Percentiles rank a stretch among this genome's conserved stretches.
phyloP scores from a whole-genome alignment of 2,113 vertebrate genomes.

The Merops nubicus region DNA sequence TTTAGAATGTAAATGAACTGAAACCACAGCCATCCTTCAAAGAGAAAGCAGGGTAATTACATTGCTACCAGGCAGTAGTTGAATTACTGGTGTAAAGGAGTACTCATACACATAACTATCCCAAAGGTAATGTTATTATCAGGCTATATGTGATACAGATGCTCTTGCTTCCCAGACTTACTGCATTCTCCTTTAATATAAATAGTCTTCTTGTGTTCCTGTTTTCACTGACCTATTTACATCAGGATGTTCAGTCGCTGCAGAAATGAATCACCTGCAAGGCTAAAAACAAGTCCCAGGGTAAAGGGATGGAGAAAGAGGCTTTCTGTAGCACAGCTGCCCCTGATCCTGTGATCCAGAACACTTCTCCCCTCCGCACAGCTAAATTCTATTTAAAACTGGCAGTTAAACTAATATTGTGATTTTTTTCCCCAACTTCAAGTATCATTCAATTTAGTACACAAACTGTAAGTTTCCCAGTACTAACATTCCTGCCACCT shows the following conservation, averaged over 20 bases:
- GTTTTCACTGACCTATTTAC: neutral
- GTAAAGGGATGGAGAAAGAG: neutral
- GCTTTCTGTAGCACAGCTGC: neutral
- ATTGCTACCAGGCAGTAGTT: constrained; percentile 33
- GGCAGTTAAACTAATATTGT: neutral
- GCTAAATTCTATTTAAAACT: neutral
- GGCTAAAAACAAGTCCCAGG: neutral
- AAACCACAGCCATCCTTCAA: constrained; percentile 40
- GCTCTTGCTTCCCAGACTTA: neutral
- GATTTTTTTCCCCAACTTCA: neutral
- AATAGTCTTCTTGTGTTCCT: neutral
- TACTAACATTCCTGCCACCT: neutral
- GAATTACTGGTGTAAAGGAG: constrained; percentile 45
- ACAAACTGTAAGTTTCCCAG: neutral
- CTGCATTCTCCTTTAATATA: neutral
- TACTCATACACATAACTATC: neutral
- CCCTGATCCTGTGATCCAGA: neutral
- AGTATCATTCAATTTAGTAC: neutral
- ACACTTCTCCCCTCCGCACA: neutral
- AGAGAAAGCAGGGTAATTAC: constrained; percentile 46
- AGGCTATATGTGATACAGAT: neutral
- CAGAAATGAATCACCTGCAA: neutral
- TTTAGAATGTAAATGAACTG: constrained; percentile 57
- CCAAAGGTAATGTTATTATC: constrained; percentile 16
- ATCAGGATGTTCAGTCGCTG: neutral